These are phyloP conservation scores for Carassius gibelio DNA, from an alignment of 2,113 vertebrate genomes.

Conservation along the genomic window DNA sequence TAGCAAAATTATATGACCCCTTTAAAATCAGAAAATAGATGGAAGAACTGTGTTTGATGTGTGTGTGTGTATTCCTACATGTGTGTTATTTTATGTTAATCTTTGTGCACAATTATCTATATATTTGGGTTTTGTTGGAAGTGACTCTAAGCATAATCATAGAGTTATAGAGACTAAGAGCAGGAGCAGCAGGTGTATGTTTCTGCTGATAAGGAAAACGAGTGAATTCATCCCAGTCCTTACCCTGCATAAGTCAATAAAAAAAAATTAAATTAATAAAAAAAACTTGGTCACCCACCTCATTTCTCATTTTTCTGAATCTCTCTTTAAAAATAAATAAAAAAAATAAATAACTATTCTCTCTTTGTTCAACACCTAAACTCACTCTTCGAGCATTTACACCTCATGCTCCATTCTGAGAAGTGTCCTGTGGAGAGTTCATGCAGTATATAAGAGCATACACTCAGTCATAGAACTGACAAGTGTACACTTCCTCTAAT, in stretches of 20 bases:
- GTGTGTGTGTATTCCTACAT: constrained; percentile 20
- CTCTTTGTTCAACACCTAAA: neutral
- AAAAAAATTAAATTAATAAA: neutral
- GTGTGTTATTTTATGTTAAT: neutral
- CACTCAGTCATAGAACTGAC: constrained; percentile 20
- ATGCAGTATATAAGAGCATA: too few relatives aligned
- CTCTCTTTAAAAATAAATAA: too few relatives aligned
- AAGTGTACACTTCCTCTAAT: constrained; percentile 60
- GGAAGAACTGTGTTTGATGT: constrained; percentile 8
- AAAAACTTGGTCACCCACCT: neutral
- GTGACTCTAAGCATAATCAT: neutral
- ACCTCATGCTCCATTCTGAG: neutral
- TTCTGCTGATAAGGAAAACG: constrained; percentile 6
- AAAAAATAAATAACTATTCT: too few relatives aligned
- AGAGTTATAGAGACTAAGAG: neutral
- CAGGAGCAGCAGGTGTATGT: constrained; percentile 11
- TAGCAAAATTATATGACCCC: too few relatives aligned
- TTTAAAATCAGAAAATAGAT: neutral
- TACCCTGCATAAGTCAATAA: constrained; percentile 44
- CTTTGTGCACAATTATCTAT: constrained; percentile 12
- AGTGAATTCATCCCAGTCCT: neutral
- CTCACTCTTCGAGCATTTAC: neutral
- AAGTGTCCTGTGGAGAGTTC: neutral
- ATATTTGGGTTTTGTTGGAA: constrained; percentile 4
- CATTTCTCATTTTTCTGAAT: neutral